Percentiles rank a stretch among this genome's conserved stretches.
Conservation (phyloP, 2,797 vertebrate species). For the Amblyraja radiata region DNA sequence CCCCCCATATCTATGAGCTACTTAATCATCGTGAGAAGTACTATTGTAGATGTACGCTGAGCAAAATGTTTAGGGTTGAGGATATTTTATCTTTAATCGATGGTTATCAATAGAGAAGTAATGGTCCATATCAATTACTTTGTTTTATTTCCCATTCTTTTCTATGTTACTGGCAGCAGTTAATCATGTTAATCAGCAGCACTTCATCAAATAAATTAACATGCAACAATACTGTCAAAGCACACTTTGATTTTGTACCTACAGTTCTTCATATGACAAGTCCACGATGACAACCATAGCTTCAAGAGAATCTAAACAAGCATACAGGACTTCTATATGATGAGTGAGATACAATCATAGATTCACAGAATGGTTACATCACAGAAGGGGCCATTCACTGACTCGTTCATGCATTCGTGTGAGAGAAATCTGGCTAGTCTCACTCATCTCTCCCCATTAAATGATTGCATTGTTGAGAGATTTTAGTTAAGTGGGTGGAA, state of each 20-base stretch:
- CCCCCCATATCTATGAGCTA: neutral
- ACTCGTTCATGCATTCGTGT: neutral
- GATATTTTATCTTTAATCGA: neutral
- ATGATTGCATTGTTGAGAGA: no score
- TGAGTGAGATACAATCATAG: neutral
- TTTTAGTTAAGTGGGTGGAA: no score
- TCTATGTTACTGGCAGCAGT: conserved; percentile 16
- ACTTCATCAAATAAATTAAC: neutral
- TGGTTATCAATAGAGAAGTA: conserved; percentile 7
- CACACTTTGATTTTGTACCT: neutral
- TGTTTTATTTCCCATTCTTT: neutral
- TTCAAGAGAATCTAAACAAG: neutral
- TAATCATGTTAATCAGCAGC: neutral
- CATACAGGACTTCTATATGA: neutral
- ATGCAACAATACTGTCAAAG: neutral
- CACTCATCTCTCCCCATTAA: no score
- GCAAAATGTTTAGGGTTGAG: conserved; percentile 5
- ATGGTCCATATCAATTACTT: neutral
- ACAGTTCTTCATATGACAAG: neutral
- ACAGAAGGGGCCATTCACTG: neutral
- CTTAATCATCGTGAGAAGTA: neutral
- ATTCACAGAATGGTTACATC: neutral
- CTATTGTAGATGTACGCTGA: neutral
- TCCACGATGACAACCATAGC: neutral
- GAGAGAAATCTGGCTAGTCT: neutral